These are phyloP conservation scores for Eleutherodactylus coqui DNA, from an alignment of 2,797 vertebrate species.

Conservation along the genomic window DNA sequence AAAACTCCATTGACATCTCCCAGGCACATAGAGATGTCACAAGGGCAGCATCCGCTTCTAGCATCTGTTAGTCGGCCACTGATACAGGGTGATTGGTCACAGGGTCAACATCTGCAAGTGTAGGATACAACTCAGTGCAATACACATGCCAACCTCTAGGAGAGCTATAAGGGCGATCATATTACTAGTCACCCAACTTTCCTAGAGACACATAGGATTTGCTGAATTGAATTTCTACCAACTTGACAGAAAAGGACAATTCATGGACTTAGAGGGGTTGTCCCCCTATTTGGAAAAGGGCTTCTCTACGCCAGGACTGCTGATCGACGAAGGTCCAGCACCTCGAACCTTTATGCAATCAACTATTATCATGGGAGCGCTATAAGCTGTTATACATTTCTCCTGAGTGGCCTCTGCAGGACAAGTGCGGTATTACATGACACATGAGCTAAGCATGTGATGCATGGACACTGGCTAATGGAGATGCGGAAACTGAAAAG, in stretches of 20 bases:
- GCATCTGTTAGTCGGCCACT: neutral
- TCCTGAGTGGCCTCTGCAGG: neutral
- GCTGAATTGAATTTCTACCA: neutral
- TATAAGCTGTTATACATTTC: neutral
- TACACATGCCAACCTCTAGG: neutral
- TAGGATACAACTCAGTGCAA: neutral
- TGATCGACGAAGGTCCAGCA: too few relatives aligned
- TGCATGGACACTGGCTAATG: too few relatives aligned
- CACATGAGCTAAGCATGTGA: too few relatives aligned
- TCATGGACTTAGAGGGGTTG: neutral
- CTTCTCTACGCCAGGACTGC: too few relatives aligned
- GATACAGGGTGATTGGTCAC: neutral
- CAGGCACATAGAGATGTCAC: slow-evolving; percentile 17
- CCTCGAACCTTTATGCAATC: too few relatives aligned
- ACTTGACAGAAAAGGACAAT: neutral
- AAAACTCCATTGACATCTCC: neutral
- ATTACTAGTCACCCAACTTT: neutral
- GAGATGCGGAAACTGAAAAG: too few relatives aligned
- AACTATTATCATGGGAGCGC: neutral
- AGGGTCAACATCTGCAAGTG: slow-evolving; percentile 32
- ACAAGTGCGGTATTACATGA: neutral
- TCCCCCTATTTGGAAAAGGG: too few relatives aligned
- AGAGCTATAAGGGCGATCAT: too few relatives aligned
- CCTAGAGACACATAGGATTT: neutral
- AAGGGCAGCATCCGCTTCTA: slow-evolving; percentile 33